A percentile compares a stretch with the other conserved stretches of the same genome.
Evolutionary conservation across 2,113 vertebrate species (phyloP).

Genomic region (Callorhinus ursinus): DNA sequence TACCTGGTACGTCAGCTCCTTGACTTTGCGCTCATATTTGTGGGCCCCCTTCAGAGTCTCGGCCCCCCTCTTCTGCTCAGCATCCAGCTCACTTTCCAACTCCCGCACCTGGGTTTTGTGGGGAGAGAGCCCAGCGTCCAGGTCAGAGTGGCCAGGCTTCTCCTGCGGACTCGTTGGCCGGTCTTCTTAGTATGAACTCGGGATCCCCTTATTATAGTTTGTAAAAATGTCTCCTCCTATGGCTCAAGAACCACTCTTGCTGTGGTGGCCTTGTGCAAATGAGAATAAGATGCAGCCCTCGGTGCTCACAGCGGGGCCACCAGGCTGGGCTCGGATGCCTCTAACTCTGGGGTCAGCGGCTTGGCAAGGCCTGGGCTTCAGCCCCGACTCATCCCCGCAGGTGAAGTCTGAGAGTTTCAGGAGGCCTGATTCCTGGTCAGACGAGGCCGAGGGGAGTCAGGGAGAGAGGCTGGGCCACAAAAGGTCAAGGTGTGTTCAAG

Average conservation of each 20-base stretch:
- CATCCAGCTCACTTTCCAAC: constrained; percentile 86
- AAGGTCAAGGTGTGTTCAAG: neutral
- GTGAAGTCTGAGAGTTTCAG: neutral
- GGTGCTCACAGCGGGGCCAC: neutral
- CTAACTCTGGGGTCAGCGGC: neutral
- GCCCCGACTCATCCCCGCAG: neutral
- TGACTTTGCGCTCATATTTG: constrained; percentile 86
- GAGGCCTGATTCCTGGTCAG: neutral
- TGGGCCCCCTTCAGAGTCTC: constrained; percentile 87
- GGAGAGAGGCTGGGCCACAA: neutral
- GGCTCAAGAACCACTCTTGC: neutral
- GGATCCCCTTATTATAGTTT: neutral
- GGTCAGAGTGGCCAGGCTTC: neutral
- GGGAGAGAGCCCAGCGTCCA: neutral
- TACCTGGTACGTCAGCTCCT: constrained; percentile 88
- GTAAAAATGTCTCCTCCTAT: neutral
- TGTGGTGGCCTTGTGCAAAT: neutral
- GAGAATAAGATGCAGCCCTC: neutral
- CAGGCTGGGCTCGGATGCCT: neutral
- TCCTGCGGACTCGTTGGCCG: fast-evolving
- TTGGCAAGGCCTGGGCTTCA: neutral
- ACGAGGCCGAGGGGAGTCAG: neutral
- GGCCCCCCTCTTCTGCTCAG: constrained; percentile 86
- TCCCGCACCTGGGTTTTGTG: constrained; percentile 85
- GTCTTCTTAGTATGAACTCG: neutral